Evolutionary conservation across 2,113 vertebrate species (phyloP), one percentile per base, ranked within the genome.

Genomic region (Phalacrocorax brasilianus): DNA sequence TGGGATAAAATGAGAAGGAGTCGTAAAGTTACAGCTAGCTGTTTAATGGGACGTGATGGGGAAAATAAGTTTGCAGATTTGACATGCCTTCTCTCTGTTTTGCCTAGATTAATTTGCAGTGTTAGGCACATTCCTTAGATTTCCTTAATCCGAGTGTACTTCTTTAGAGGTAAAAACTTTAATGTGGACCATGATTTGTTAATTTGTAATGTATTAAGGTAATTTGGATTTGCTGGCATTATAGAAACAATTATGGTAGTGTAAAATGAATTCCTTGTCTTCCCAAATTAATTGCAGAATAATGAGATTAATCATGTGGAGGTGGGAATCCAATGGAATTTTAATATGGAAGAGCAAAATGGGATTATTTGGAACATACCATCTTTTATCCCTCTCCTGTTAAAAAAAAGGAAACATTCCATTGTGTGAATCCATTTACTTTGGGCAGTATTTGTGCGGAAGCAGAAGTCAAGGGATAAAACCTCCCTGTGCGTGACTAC

Each of bases 201-300:
- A 76, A 92, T 94, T 91, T 93, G 18, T 85, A 93, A 79, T 67
- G 24, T 77, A 56, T 89, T 93, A 93, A 85, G 49, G n/a, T 91
- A 82, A 92, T 95, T 95, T 68, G 22, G 73, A 91, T 90, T 90
- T 88, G 53, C 86, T 78, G 55, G 79, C 22, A 53, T 85, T 92
- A 42, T 26, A 82, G 67, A 91, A 95, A 75, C 92, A 87, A 93
- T 95, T 89, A 75, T 2, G 8, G 52, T 38, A 45, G 35, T 84
- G 20, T 61, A 85, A 91, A 96, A 95, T 72, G 45, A 85, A 42
- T 78, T 94, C 11, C 79, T 92, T 82, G 65, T 77, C 75, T 88
- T 94, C 70, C 8, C 32, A 92, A 75, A 94, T 88, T 89, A 87
- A 79, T 84, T 88, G 80, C 58, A 92, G 27, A 92, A 83, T 92